A percentile compares a stretch with the other conserved stretches of the same genome.
These are phyloP conservation scores for Bufo bufo DNA, from an alignment of 2,113 vertebrate species.

Conservation along the genomic window DNA sequence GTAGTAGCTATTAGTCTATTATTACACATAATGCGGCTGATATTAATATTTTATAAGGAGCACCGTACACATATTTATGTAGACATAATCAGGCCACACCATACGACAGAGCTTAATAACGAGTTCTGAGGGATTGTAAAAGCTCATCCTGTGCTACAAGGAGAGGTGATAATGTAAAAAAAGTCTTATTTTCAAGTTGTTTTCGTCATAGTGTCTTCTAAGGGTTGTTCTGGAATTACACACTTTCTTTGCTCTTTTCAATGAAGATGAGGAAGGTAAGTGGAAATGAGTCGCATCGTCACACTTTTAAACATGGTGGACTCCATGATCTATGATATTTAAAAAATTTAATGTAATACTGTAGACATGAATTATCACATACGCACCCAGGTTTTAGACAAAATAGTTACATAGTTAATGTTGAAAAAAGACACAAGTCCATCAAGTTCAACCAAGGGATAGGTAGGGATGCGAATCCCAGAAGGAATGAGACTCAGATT, in stretches of 20 bases:
- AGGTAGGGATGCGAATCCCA: too few species aligned
- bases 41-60: conserved; percentile 31
- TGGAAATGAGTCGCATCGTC: too few species aligned
- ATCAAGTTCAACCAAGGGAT: too few species aligned
- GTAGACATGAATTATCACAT: too few species aligned
- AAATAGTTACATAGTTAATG: too few species aligned
- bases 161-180: conserved; percentile 25
- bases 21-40: background rate
- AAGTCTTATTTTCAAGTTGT: background rate
- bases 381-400: too few species aligned
- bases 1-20: conserved; percentile 4
- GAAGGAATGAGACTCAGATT: too few species aligned
- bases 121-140: conserved; percentile 20
- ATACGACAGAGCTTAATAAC: background rate
- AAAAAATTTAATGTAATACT: too few species aligned
- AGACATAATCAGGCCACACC: conserved; percentile 39
- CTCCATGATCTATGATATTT: too few species aligned
- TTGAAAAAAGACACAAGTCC: too few species aligned
- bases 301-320: too few species aligned
- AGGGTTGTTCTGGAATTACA: background rate
- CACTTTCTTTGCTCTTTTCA: background rate
- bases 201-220: background rate
- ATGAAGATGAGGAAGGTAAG: background rate
- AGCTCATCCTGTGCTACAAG: background rate
- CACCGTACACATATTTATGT: conserved; percentile 16